Conservation (phyloP, 2,888 invertebrate species). For the Habroteleia sp. region DNA sequence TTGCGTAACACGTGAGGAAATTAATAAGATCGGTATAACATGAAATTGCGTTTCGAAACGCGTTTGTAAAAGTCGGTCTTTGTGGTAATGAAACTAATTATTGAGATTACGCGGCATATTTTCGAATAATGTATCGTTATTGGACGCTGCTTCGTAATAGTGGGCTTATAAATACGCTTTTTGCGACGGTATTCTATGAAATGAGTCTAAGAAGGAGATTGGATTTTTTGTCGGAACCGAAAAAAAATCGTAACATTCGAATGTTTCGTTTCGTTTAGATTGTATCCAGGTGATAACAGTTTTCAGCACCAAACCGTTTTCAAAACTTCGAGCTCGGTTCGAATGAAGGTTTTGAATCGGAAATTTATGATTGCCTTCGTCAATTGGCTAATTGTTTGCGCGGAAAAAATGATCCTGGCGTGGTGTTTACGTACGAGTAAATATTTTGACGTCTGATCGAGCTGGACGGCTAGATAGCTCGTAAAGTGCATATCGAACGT, state of each 20-base stretch:
- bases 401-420: conserved; percentile 23
- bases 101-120: conserved; percentile 50
- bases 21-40: conserved; percentile 40
- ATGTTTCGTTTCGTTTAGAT: not conserved
- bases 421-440: conserved; percentile 36
- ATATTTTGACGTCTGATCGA: conserved; percentile 67
- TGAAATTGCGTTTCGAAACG: conserved; percentile 41
- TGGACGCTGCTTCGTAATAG: not conserved
- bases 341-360: too few species aligned
- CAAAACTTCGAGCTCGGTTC: too few species aligned
- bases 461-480: conserved; percentile 56
- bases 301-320: too few species aligned
- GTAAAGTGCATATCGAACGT: conserved; percentile 58
- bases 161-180: conserved; percentile 13
- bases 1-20: conserved; percentile 11
- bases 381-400: conserved; percentile 43
- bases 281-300: not conserved
- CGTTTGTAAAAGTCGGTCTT: conserved; percentile 26
- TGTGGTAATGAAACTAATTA: conserved; percentile 52
- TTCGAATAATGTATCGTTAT: conserved; percentile 42
- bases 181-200: not conserved
- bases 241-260: too few species aligned
- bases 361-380: too few species aligned
- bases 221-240: too few species aligned
- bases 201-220: not conserved